phyloP scores from a whole-genome alignment of 2,888 invertebrate genomes.

The Pollenia amentaria region DNA sequence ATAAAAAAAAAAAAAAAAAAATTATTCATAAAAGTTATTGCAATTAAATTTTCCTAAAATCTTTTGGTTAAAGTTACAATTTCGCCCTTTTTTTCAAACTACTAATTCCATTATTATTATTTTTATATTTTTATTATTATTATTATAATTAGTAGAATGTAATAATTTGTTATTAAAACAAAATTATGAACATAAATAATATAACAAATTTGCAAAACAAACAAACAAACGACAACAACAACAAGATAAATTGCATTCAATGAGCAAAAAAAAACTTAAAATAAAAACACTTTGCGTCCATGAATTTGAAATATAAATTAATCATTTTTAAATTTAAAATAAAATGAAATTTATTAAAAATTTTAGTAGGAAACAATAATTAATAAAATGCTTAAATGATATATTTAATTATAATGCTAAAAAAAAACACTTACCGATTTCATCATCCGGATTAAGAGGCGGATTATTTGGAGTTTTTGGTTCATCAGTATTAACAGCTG shows the following conservation, averaged over 20 bases:
- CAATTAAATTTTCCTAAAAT: background rate
- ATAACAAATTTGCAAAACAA: slow-evolving; percentile 73
- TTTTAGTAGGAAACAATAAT: slow-evolving; percentile 70
- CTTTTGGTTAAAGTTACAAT: background rate
- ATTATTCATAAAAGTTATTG: background rate
- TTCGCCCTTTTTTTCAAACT: background rate
- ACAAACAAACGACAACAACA: slow-evolving; percentile 77
- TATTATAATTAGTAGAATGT: slow-evolving; percentile 31
- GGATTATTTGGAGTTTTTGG: slow-evolving; percentile 78
- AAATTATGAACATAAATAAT: slow-evolving; percentile 68
- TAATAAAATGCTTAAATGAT: slow-evolving; percentile 11
- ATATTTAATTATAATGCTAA: background rate
- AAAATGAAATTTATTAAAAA: slow-evolving; percentile 24
- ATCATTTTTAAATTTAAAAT: slow-evolving; percentile 42
- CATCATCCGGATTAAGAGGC: slow-evolving; percentile 78
- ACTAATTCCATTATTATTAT: slow-evolving; percentile 5
- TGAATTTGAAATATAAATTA: slow-evolving; percentile 72
- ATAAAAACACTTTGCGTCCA: slow-evolving; percentile 73
- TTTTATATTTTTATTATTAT: slow-evolving; percentile 20
- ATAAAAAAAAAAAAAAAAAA: background rate
- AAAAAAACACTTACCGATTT: slow-evolving; percentile 80
- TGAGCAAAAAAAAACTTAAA: slow-evolving; percentile 73
- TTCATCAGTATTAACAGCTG: slow-evolving; percentile 75
- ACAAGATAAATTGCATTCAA: slow-evolving; percentile 80
- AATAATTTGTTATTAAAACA: slow-evolving; percentile 33